Base-by-base conservation (phyloP, 2,113 vertebrate genomes). In the Callaeas wilsoni region DNA sequence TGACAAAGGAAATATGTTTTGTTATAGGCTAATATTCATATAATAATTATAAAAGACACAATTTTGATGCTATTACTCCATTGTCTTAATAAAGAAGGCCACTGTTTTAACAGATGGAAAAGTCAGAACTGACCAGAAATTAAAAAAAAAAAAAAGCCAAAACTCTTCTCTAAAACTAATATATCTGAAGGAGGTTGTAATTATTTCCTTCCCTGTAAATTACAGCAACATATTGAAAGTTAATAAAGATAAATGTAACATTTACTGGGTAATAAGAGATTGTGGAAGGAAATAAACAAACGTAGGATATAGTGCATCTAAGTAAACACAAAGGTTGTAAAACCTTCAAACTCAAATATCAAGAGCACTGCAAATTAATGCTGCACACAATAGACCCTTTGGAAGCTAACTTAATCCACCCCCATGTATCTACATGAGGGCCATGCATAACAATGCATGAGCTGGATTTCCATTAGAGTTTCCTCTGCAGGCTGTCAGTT, bases 391-490 rank as follows among this genome's bases (percentile, higher is more conserved):
- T 98, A 98, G 98, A 97, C 97, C 98, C 98, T 98, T 99, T 98
- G 98, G 98, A 98, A 98, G 98, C 98, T 97, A 98, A 98, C 98
- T 98, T 99, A 99, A 99, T 99, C 99, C 98, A 98, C 97, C 98
- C 98, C 98, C 98, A 98, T 98, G 98, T 99, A 99, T 98, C 98
- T 98, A 98, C 98, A 98, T 98, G 98, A 98, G 97, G 96, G 97
- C 97, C 97, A 97, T 98, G 98, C 98, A 98, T 98, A 98, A 99
- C 99, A 99, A 99, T 99, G 98, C 98, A 97, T 57, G 97, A 97
- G 98, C 98, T 98, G 98, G 98, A 98, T 98, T 98, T 99, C 98
- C 98, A 99, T 99, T 98, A 98, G 98, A 98, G 97, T 98, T 98
- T 98, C 99, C 98, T 98, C 98, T 97, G 98, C 98, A 98, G 98